Conservation (phyloP, 2,797 vertebrate genomes). For the Protonibea diacanthus region DNA sequence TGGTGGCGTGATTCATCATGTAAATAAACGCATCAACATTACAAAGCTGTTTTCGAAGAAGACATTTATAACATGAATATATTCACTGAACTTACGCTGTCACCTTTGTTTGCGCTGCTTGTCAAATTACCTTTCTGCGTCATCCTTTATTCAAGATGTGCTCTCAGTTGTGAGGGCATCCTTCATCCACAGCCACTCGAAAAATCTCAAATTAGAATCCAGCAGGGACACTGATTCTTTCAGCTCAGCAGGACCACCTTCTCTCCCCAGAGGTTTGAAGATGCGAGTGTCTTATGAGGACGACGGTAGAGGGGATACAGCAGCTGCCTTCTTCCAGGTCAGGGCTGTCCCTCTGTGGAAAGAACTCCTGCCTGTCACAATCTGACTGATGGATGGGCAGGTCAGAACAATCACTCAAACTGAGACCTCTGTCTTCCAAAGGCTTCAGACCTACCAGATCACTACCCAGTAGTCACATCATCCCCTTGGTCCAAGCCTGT, state of each 20-base stretch:
- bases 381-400: slow-evolving; percentile 66
- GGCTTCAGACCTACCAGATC: slow-evolving; percentile 61
- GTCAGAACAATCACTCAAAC: slow-evolving; percentile 68
- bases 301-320: slow-evolving; percentile 16
- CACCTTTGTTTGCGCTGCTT: slow-evolving; percentile 74
- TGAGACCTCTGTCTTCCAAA: slow-evolving; percentile 54
- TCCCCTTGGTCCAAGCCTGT: slow-evolving; percentile 37
- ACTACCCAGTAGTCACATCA: slow-evolving; percentile 68
- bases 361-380: slow-evolving; percentile 51
- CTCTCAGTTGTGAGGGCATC: slow-evolving; percentile 58
- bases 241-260: slow-evolving; percentile 11
- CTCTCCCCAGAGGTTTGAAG: slow-evolving; percentile 31
- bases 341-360: slow-evolving; percentile 46
- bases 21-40: slow-evolving; percentile 76
- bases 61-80: slow-evolving; percentile 72
- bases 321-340: slow-evolving; percentile 46
- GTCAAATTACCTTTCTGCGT: slow-evolving; percentile 70
- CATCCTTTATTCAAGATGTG: slow-evolving; percentile 61
- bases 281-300: slow-evolving; percentile 52
- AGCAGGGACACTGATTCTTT: slow-evolving; percentile 41
- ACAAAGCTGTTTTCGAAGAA: slow-evolving; percentile 68
- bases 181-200: slow-evolving; percentile 53
- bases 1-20: slow-evolving; percentile 73
- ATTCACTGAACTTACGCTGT: slow-evolving; percentile 67
- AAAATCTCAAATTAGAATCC: slow-evolving; percentile 58